Conservation (phyloP, 2,113 vertebrate species). For the Conger conger region DNA sequence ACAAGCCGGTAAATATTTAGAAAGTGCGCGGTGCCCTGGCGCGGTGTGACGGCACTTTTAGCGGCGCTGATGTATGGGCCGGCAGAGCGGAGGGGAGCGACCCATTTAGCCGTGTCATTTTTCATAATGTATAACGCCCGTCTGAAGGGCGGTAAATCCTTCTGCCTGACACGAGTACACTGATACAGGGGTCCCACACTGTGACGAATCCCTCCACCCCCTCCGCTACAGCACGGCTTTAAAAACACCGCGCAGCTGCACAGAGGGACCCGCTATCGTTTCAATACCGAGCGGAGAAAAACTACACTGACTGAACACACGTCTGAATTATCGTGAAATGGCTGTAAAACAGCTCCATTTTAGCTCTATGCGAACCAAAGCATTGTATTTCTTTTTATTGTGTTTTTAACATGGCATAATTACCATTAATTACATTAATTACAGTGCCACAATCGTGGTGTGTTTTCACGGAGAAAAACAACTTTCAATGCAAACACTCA, state of each 20-base stretch:
- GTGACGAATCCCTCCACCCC: not conserved
- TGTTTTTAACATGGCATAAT: conserved; percentile 1
- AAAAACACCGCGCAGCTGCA: not conserved
- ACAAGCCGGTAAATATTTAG: conserved; percentile 55
- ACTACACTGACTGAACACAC: not conserved
- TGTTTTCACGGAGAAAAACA: not conserved
- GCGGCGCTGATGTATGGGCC: conserved; percentile 69
- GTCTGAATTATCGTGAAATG: not conserved
- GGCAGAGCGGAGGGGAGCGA: conserved; percentile 63
- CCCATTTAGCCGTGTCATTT: conserved; percentile 74
- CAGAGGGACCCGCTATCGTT: not conserved
- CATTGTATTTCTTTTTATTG: not conserved
- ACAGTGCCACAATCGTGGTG: not conserved
- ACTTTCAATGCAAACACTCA: not conserved
- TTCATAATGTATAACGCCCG: conserved; percentile 71
- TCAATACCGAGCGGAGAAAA: not conserved
- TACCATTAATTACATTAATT: not conserved
- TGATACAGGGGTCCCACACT: conserved; percentile 23
- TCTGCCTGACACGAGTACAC: conserved; percentile 54
- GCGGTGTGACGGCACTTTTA: conserved; percentile 65
- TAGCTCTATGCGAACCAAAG: not conserved
- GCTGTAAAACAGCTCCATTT: not conserved
- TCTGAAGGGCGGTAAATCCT: conserved; percentile 69
- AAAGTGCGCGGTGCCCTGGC: conserved; percentile 48
- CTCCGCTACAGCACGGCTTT: not conserved